Evolutionary conservation across 2,113 vertebrate species (phyloP), one percentile per base, ranked within the genome.

Genomic region (Cryptomyrus ogoouensis): DNA sequence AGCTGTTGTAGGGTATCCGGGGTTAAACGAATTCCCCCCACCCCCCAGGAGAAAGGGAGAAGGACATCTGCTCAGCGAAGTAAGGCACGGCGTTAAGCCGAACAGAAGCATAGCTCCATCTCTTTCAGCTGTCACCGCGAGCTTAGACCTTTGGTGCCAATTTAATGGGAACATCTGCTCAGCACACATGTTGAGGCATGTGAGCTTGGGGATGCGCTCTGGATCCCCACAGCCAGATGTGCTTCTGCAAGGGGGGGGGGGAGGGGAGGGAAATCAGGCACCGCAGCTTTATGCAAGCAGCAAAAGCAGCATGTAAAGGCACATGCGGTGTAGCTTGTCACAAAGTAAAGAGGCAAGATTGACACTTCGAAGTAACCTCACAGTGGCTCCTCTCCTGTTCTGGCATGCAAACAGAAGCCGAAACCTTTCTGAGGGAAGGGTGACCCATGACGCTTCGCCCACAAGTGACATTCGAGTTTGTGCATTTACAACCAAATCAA

Each of bases 171-270:
- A 80, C 74, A 80, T 52, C 88, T 85, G 86, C 47, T 46, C 19
- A 21, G 85, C 58, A 66, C 56, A 21, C 39, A n/a, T 31, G 50
- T 58, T 56, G 50, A 50, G 31, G 52, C 56, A 46, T 21, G 27
- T 19, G 89, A 87, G 53, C 42, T 12, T 89, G 88, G 90, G 91
- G 89, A 89, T 88, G 89, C 49, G 70, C 70, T 44, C 17, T 2
- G 3, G 12, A 56, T 39, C 31, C 80, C 89, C 21, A 52, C 77
- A 46, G 77, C 77, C 53, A 42, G 52, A 88, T 58, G 52, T 88
- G 52, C 31, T 44, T 31, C 47, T 35, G 6, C 2, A 50, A 50
- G 27, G 49, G 74, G 35, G 70, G 24, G 77, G 9, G 12, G 21
- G 53, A 9, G 24, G 77, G 9, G 12, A 12, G 53, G 9, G 1